Evolutionary conservation across 2,113 vertebrate species (phyloP), one percentile per base, ranked within the genome.

Genomic region (Halichoeres trimaculatus): DNA sequence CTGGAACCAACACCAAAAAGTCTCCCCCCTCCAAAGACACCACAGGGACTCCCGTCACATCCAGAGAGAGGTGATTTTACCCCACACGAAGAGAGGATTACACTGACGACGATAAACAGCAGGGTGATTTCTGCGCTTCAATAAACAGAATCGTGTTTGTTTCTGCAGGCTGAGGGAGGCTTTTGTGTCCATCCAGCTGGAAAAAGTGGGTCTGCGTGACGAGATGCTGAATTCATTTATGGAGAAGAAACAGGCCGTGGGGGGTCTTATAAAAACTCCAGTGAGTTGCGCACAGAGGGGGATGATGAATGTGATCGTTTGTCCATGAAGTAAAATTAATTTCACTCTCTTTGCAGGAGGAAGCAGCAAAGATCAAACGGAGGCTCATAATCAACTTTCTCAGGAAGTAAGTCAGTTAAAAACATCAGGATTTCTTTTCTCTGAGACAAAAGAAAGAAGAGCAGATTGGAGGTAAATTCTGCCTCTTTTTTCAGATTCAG

Each of bases 111-210:
- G 60, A 63, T 55, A 20, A 53, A 19, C 34, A 26, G 11, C 10
- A 10, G 10, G 38, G 24, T 59, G 23, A 26, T 51, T 19, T 9
- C 47, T 23, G 23, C n/a, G 61, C 13, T 60, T 56, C 50, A 36
- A 66, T 58, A 58, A 50, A 66, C 4, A 36, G 3, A 64, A 13
- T 74, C 14, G 68, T 40, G 50, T 64, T 34, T 74, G n/a, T 59
- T 35, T 10, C 55, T 82, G 35, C 88, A 95, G 93, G 70, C 58
- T 59, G 63, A 85, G 78, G 3, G 91, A 94, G 30, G 86, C 92
- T 34, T 96, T 96, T 4, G 65, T 95, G 76, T 96, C 93, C 54
- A 86, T 95, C 85, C 90, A 94, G 23, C 76, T 95, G 80, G 92
- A 94, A 85, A 95, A 95, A 87, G 10, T 26, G 9, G 82, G 85